Percentiles rank a stretch among this genome's conserved stretches.
These are phyloP conservation scores for Diloba caeruleocephala DNA, from an alignment of 2,888 invertebrate species.

Conservation along the genomic window DNA sequence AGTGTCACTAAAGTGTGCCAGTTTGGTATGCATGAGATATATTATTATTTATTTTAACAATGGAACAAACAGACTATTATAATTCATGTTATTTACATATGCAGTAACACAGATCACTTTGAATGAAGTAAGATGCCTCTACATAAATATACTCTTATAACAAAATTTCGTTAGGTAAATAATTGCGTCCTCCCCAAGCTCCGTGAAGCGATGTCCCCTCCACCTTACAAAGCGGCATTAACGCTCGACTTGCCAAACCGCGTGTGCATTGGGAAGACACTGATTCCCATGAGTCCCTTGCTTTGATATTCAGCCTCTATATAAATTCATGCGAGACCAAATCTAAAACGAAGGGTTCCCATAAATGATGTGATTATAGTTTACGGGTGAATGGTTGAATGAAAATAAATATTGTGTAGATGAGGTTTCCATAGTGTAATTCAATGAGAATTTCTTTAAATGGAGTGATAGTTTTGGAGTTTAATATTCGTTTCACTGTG, in stretches of 20 bases:
- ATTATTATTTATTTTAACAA: no score
- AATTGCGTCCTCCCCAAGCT: not conserved
- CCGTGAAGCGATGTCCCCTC: slow-evolving; percentile 1
- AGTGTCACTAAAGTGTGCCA: no score
- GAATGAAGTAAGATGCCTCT: no score
- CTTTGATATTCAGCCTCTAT: slow-evolving; percentile 49
- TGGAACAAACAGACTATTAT: no score
- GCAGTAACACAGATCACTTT: no score
- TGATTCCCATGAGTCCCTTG: slow-evolving; percentile 35
- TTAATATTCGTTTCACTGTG: no score
- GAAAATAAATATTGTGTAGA: slow-evolving; percentile 12
- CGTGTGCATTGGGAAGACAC: slow-evolving; percentile 45
- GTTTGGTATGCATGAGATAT: no score
- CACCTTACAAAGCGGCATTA: slow-evolving; percentile 6
- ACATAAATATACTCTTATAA: no score
- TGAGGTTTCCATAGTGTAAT: slow-evolving; percentile 9
- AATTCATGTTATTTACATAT: no score
- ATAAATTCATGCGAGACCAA: slow-evolving; percentile 36
- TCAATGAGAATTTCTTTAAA: no score
- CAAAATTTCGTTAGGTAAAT: no score
- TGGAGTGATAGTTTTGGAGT: no score
- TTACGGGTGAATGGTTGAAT: slow-evolving; percentile 27
- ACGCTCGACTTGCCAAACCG: slow-evolving; percentile 15
- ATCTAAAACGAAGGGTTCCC: slow-evolving; percentile 21
- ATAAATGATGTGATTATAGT: slow-evolving; percentile 47